Evolutionary conservation across 1,140 invertebrate species (phyloP), one percentile per base, ranked within the genome.

Genomic region (Drosophila navojoa): DNA sequence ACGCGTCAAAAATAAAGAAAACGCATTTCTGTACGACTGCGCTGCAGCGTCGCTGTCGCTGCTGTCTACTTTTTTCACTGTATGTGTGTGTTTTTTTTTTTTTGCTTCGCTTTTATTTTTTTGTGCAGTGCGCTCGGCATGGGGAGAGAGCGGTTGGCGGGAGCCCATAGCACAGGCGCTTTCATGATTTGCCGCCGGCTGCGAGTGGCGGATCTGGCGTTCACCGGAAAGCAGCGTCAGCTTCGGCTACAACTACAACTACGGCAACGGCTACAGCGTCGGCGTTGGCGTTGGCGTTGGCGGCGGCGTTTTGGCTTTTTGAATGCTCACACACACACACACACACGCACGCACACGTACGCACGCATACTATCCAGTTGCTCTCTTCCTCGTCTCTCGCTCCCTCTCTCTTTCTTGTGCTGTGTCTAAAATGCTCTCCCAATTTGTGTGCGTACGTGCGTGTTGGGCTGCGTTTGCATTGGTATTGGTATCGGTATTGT

Each of bases 1-100:
- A 89, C 73, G 77, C 84, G 77, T 89, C 84, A 89, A 89, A 87
- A 89, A 84, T 87, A 84, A 89, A 77, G 82, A 68, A 77, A 89
- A 87, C 74, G 73, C 77, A 85, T 85, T 80, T 79, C 66, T 77
- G 82, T 64, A 60, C 66, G 44, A 52, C 60, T 71, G 66, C 45
- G 79, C 82, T 77, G 50, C 82, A 45, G 73, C 52, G 61, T 42
- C 50, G 40, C 54, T 53, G 58, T 32, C 27, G n/a, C 45, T 59
- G 29, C 40, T 55, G 25, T 27, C 29, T 29, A 35, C 47, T 22
- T 58, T 44, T 50, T 22, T 45, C 10, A 22, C 2, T 44, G 52
- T 53, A 29, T 29, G 27, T 29, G 19, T 22, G n/a, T n/a, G n/a
- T n/a, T n/a, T 38, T 19, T 44, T 63, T 44, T 47, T 25, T 50